phyloP scores from a whole-genome alignment of 2,113 vertebrate genomes.

The Perca fluviatilis region DNA sequence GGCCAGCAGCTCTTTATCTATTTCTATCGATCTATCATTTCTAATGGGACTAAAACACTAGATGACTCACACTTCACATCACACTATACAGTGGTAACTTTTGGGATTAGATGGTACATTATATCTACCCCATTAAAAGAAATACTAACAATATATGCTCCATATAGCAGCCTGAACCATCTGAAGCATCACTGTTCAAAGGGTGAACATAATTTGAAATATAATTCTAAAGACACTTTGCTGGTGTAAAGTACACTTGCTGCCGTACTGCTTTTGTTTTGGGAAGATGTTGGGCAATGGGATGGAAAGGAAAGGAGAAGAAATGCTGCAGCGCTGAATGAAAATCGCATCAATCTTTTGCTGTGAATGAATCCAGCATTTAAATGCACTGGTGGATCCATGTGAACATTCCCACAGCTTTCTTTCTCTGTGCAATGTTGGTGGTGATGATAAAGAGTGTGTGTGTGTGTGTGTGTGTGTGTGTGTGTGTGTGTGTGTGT shows the following conservation, averaged over 20 bases:
- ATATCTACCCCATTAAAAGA: background rate
- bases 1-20: background rate
- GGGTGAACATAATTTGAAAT: conserved; percentile 16
- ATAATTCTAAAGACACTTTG: background rate
- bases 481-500: background rate
- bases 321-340: background rate
- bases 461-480: background rate
- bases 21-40: too few species aligned
- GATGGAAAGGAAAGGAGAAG: background rate
- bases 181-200: background rate
- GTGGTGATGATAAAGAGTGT: background rate
- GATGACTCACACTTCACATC: background rate
- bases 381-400: background rate
- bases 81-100: background rate
- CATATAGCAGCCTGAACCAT: background rate
- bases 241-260: background rate
- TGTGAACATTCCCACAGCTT: background rate
- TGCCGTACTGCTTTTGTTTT: background rate
- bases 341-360: background rate
- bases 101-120: background rate
- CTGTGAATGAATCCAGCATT: background rate
- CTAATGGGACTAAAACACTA: background rate
- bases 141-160: background rate
- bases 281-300: background rate
- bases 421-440: conserved; percentile 3